Evolutionary conservation across 2,888 invertebrate genomes (phyloP).

Genomic region (Bombylius major): DNA sequence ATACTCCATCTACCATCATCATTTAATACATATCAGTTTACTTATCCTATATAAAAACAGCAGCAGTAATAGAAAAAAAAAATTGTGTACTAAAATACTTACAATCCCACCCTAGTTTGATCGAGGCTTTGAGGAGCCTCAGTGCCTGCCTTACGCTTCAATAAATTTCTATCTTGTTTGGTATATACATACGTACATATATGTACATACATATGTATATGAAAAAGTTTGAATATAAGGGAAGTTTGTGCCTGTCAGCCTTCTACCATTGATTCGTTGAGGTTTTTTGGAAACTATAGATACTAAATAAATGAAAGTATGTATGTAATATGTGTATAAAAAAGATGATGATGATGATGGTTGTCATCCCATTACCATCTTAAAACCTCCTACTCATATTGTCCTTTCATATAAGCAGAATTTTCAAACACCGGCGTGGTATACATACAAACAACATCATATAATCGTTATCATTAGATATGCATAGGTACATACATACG

Average conservation of each 20-base stretch:
- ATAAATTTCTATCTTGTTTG: slow-evolving; percentile 11
- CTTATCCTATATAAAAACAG: background rate
- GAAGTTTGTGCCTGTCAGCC: background rate
- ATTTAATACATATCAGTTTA: background rate
- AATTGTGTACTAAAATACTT: background rate
- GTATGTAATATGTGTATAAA: no score
- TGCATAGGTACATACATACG: no score
- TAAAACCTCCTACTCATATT: no score
- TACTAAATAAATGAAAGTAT: background rate
- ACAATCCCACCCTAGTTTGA: background rate
- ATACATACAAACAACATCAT: no score
- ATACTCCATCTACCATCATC: background rate
- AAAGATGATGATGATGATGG: no score
- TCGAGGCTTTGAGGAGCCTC: background rate
- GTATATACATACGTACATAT: no score
- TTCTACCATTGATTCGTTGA: background rate
- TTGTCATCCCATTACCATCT: no score
- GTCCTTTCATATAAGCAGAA: no score
- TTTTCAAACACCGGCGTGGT: no score
- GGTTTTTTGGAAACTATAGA: background rate
- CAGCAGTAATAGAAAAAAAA: background rate
- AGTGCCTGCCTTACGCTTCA: slow-evolving; percentile 9
- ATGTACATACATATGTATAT: no score
- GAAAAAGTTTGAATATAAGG: background rate
- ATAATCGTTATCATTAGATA: no score